phyloP scores from a whole-genome alignment of 2,888 invertebrate genomes.

The Phragmatobia fuliginosa region DNA sequence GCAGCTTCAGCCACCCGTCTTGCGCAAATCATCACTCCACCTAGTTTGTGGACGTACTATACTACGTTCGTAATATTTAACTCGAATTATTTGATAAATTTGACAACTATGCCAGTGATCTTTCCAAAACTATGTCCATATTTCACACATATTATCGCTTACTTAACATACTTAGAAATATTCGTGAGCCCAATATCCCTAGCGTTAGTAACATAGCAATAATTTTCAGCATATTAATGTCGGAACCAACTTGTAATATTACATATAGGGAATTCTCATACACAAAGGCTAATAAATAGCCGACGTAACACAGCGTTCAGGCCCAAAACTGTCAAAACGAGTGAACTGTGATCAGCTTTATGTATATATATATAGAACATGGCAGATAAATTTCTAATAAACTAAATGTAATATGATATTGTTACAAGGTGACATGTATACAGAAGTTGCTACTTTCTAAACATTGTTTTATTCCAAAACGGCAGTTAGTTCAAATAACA shows the following conservation, averaged over 20 bases:
- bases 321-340: slow-evolving; percentile 64
- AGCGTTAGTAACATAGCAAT: slow-evolving; percentile 25
- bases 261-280: slow-evolving; percentile 30
- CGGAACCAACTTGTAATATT: slow-evolving; percentile 27
- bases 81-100: slow-evolving; percentile 3
- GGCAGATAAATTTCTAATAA: slow-evolving; percentile 70
- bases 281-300: slow-evolving; percentile 42
- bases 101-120: slow-evolving; percentile 14
- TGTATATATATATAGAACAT: slow-evolving; percentile 56
- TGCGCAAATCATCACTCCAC: too few species aligned
- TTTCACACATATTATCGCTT: slow-evolving; percentile 21
- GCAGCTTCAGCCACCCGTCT: too few species aligned
- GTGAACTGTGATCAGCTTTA: slow-evolving; percentile 50
- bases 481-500: too few species aligned
- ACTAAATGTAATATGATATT: slow-evolving; percentile 33
- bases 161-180: slow-evolving; percentile 20
- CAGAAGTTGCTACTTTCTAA: too few species aligned
- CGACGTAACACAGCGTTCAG: slow-evolving; percentile 35
- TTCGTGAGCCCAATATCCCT: slow-evolving; percentile 13
- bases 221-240: slow-evolving; percentile 36
- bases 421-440: background rate
- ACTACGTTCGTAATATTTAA: too few species aligned
- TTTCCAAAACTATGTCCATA: slow-evolving; percentile 13
- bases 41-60: too few species aligned
- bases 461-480: too few species aligned